Conservation (phyloP, 2,113 vertebrate species). For the Cairina moschata region DNA sequence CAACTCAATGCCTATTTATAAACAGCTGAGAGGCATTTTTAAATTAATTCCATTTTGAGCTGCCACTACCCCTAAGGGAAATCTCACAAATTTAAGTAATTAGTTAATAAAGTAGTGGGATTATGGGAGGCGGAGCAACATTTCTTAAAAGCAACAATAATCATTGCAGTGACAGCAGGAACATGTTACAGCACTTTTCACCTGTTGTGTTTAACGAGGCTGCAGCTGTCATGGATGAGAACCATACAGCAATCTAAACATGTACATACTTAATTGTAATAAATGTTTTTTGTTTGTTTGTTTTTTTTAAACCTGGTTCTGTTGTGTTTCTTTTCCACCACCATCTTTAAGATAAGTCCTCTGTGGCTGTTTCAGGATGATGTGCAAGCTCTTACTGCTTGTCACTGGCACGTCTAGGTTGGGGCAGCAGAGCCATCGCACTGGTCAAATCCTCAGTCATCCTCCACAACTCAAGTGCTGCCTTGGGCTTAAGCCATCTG, state of each 20-base stretch:
- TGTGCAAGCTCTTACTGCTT: accelerated
- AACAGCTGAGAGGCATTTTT: background rate
- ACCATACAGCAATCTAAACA: accelerated
- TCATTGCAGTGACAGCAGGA: accelerated
- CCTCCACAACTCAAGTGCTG: background rate
- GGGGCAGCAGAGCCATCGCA: background rate
- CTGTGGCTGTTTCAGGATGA: background rate
- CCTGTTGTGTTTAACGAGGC: accelerated
- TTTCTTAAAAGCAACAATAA: background rate
- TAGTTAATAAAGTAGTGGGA: background rate
- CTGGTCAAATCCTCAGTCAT: accelerated
- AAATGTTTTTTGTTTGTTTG: accelerated
- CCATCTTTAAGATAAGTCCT: background rate
- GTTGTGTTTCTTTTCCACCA: background rate
- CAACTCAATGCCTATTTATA: background rate
- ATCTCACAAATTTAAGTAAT: background rate
- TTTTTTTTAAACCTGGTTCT: background rate
- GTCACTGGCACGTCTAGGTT: accelerated
- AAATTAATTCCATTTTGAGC: background rate
- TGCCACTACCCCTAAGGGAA: background rate
- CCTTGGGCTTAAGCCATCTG: background rate
- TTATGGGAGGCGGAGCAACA: background rate
- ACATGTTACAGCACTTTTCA: accelerated
- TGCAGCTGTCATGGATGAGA: background rate
- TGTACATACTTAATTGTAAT: accelerated